Evolutionary conservation across 92 coral and sea anemone genomes (phyloP), one percentile per base, ranked within the genome.

Genomic region (Porites rus): DNA sequence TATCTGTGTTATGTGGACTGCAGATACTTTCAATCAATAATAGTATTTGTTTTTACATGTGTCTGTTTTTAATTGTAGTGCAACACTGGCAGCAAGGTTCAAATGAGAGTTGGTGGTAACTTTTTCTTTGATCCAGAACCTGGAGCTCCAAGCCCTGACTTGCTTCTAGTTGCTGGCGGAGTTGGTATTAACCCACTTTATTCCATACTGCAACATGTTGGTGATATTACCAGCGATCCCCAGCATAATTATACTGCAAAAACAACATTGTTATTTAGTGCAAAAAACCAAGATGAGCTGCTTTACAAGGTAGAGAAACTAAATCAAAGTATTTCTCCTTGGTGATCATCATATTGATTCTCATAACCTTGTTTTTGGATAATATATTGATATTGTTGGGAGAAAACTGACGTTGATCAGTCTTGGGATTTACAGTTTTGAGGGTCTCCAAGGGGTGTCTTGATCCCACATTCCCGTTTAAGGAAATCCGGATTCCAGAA

Each of bases 151-250:
- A 80, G 76, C 19, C 79, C 86, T 13, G 86, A 95, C 78, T 68
- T 96, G 60, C 84, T 96, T 77, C 89, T 96, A n/a, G 71, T 96
- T 58, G 99, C 98, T 80, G 99, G 99, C 53, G 99, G 99, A 68
- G 99, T 96, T 64, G 99, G 99, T 22, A 93, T 96, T 14, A 96
- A 96, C 78, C 99, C 99, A 31, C 65, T 96, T 76, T 93, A 92
- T 74, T 96, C 99, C 84, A 93, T 96, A 78, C 60, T 93, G 28
- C 87, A 84, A 81, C 91, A 87, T 75, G 43, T 31, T 31, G 61
- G 76, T 18, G 91, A 86, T 85, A 43, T 77, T 17, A 50, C 72
- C 43, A 77, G 65, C 14, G 92, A 67, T 52, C 12, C 77, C 19
- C 38, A 11, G 10, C 51, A 17, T 46, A 60, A 72, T n/a, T 72